phyloP scores from a whole-genome alignment of 1,140 invertebrate species.

The Drosophila sp. region DNA sequence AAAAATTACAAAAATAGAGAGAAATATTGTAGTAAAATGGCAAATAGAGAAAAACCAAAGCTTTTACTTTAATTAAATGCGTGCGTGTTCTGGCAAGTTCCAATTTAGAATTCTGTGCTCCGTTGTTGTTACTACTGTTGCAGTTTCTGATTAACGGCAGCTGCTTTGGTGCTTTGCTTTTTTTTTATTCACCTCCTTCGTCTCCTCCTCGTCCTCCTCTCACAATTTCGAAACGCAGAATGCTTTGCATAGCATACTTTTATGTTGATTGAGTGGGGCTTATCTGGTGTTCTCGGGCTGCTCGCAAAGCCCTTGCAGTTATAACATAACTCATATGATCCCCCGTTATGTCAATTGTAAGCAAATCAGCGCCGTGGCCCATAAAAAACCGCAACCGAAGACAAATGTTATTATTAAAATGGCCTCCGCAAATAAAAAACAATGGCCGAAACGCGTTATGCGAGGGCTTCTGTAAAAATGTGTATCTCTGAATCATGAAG shows the following conservation, averaged over 20 bases:
- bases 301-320: conserved; percentile 50
- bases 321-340: conserved; percentile 74
- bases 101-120: conserved; percentile 69
- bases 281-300: conserved; percentile 56
- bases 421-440: conserved; percentile 52
- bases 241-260: conserved; percentile 66
- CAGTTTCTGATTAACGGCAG: conserved; percentile 70
- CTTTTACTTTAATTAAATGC: conserved; percentile 83
- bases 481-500: neutral
- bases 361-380: conserved; percentile 73
- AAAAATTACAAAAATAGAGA: conserved; percentile 25
- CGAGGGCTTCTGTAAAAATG: conserved; percentile 41
- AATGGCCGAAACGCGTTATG: conserved; percentile 36
- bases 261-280: conserved; percentile 80
- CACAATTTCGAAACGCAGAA: conserved; percentile 1
- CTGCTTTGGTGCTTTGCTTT: conserved; percentile 37
- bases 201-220: conserved; percentile 1
- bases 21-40: conserved; percentile 25
- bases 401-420: conserved; percentile 83
- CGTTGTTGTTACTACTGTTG: conserved; percentile 37
- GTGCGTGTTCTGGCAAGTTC: conserved; percentile 69
- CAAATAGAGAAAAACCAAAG: conserved; percentile 61
- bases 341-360: conserved; percentile 79
- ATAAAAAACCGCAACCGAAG: conserved; percentile 65
- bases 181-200: neutral